Evolutionary conservation across 2,888 invertebrate genomes (phyloP).

Genomic region (Hanleya hanleyi): DNA sequence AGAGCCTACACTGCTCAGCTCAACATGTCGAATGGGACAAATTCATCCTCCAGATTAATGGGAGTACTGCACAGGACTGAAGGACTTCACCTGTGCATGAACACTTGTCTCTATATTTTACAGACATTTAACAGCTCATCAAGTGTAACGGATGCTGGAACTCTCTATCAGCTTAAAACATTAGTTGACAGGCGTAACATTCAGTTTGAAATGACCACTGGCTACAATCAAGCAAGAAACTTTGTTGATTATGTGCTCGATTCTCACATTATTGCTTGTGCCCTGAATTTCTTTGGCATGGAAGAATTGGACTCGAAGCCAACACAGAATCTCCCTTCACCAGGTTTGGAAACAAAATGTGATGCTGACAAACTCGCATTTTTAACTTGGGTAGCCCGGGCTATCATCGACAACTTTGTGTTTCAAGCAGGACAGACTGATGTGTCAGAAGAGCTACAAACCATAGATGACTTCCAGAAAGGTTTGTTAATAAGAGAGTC

Average conservation of each 20-base stretch:
- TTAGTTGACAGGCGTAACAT: not conserved
- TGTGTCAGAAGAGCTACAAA: too few relatives aligned
- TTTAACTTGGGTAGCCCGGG: too few relatives aligned
- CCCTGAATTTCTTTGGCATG: not conserved
- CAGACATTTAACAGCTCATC: not conserved
- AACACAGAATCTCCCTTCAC: not conserved
- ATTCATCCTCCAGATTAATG: slow-evolving; percentile 15
- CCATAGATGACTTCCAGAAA: too few relatives aligned
- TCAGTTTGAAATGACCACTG: not conserved
- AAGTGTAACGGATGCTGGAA: not conserved
- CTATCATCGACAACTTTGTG: too few relatives aligned
- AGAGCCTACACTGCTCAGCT: slow-evolving; percentile 31
- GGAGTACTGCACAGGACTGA: slow-evolving; percentile 32
- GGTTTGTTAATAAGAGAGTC: too few relatives aligned
- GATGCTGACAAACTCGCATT: too few relatives aligned
- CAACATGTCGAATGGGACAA: slow-evolving; percentile 18
- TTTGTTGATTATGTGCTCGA: slow-evolving; percentile 3
- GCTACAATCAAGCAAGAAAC: not conserved
- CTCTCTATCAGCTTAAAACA: not conserved
- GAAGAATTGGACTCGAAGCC: not conserved
- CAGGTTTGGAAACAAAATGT: too few relatives aligned
- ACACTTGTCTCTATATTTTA: slow-evolving; percentile 3
- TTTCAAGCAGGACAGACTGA: too few relatives aligned
- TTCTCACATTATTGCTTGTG: not conserved
- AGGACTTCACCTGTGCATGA: slow-evolving; percentile 34